Percentiles rank a stretch among this genome's conserved stretches.
Evolutionary conservation across 2,113 vertebrate genomes (phyloP).

Genomic region (Neotoma lepida): DNA sequence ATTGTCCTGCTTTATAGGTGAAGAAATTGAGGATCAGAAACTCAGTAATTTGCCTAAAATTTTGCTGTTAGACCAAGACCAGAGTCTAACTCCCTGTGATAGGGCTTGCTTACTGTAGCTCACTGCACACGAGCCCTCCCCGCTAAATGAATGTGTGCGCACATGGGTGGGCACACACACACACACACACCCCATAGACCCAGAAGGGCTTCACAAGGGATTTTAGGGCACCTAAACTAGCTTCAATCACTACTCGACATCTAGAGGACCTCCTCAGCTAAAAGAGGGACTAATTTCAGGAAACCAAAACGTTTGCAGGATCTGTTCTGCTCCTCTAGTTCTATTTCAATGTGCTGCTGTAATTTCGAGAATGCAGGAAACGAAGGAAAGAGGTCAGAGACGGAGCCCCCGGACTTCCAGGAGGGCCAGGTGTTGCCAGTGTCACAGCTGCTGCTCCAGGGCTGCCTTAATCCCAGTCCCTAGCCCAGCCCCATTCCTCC

Average conservation of each 20-base stretch:
- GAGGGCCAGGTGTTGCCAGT: slow-evolving; percentile 56
- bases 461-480: slow-evolving; percentile 62
- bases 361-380: slow-evolving; percentile 55
- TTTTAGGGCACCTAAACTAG: background rate
- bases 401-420: slow-evolving; percentile 7
- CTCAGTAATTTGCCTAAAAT: slow-evolving; percentile 1
- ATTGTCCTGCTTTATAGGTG: background rate
- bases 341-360: background rate
- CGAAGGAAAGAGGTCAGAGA: slow-evolving; percentile 32
- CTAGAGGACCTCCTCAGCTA: background rate
- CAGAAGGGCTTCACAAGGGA: background rate
- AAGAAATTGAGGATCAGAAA: background rate
- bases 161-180: background rate
- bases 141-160: no score
- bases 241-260: background rate
- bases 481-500: slow-evolving; percentile 59
- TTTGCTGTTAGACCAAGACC: background rate
- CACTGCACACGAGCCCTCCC: accelerated
- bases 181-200: background rate
- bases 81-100: background rate
- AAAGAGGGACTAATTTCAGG: background rate
- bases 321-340: background rate
- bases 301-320: background rate
- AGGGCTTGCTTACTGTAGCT: background rate
- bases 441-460: slow-evolving; percentile 61